Evolutionary conservation across 2,888 invertebrate genomes (phyloP), one percentile per base, ranked within the genome.

Genomic region (Machimus atricapillus): DNA sequence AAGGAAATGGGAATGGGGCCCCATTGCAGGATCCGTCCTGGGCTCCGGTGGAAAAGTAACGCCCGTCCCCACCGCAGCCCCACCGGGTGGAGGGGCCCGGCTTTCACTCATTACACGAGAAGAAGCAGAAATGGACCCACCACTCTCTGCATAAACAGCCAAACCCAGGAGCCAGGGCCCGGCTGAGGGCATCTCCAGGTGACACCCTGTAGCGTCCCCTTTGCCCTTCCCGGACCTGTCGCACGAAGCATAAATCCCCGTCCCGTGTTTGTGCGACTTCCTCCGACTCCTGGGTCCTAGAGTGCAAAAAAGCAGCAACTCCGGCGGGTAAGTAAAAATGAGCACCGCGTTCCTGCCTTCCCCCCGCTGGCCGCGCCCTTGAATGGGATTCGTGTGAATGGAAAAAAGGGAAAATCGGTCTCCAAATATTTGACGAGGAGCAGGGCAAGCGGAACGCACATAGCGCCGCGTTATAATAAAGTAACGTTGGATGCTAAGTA

Each of bases 401-500:
- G 74, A 78, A 81, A 83, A 83, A 83, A 66, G 74, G 40, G 56
- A 86, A 86, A 86, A 86, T 86, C 77, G 56, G 77, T 86, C 77
- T 12, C 74, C 86, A 86, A 86, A 86, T 77, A 86, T 86, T 86
- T 86, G 86, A 86, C 56, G 77, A 86, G 37, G 85, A 86, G 77
- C 77, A 86, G 77, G 52, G 74, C 85, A 85, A 85, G 85, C 85
- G 74, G 76, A 85, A 85, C 76, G 34, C 76, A 85, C 74, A 85
- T 52, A 85, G 76, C 46, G 46, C 76, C 85, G 85, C 85, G 85
- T 85, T 85, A 85, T 85, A 85, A 85, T 85, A 85, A 85, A 85
- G 85, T 85, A 85, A 85, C 76, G 76, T 76, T n/a, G 85, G 74
- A 85, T 74, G 85, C 74, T 83, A 66, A 66, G 37, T 83, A 83